A percentile compares a stretch with the other conserved stretches of the same genome.
Evolutionary conservation across 2,888 invertebrate species (phyloP).

Genomic region (Macrosiphum euphorbiae): DNA sequence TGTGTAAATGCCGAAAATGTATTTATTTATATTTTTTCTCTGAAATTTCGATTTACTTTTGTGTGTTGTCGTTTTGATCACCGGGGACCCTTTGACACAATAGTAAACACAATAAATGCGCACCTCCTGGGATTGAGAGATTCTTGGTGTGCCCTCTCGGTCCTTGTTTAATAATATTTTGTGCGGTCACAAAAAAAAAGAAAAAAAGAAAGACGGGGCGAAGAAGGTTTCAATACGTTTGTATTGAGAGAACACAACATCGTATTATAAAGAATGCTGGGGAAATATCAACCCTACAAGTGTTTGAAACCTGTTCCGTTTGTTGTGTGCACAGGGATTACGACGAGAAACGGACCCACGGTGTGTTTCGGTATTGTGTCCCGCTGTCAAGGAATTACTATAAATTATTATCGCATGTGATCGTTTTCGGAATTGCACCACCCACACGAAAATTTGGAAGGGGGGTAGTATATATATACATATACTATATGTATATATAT

Average conservation of each 20-base stretch:
- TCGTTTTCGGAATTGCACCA: conserved; percentile 57
- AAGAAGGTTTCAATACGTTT: conserved; percentile 36
- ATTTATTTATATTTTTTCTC: conserved; percentile 53
- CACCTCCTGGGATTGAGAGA: conserved; percentile 63
- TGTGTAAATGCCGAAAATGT: conserved; percentile 40
- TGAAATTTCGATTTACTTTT: conserved; percentile 59
- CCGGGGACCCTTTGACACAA: conserved; percentile 51
- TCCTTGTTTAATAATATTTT: conserved; percentile 64
- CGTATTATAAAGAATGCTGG: conserved; percentile 50
- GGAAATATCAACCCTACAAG: conserved; percentile 61
- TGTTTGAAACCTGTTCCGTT: conserved; percentile 62
- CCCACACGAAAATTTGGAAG: conserved; percentile 32
- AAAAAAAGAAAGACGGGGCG: conserved; percentile 1
- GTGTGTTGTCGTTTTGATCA: conserved; percentile 58
- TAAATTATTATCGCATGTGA: conserved; percentile 58
- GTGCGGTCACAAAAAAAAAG: conserved; percentile 58
- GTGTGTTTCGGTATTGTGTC: conserved; percentile 58
- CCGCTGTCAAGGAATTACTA: conserved; percentile 59
- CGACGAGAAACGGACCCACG: conserved; percentile 55
- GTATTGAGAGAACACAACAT: conserved; percentile 35
- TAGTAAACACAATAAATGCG: conserved; percentile 51
- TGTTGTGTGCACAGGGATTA: conserved; percentile 63
- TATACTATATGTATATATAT: neutral
- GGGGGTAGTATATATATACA: neutral
- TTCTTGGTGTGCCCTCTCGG: conserved; percentile 14